Conservation (phyloP, 2,888 invertebrate species). For the Volucella inflata region DNA sequence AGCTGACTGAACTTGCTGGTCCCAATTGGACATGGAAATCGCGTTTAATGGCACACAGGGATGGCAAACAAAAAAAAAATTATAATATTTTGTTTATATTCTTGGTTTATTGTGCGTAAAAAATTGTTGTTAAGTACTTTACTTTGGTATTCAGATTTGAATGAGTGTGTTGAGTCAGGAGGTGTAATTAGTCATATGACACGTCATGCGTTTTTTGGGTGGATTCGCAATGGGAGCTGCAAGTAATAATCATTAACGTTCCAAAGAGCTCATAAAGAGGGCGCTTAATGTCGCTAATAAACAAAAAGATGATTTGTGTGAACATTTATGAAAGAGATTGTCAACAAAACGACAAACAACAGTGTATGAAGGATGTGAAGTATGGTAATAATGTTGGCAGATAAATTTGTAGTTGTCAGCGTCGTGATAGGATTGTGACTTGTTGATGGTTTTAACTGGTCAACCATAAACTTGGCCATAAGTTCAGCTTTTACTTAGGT, state of each 20-base stretch:
- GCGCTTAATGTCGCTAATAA: constrained; percentile 54
- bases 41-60: constrained; percentile 14
- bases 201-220: constrained; percentile 43
- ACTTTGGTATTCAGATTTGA: constrained; percentile 52
- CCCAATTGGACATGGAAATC: constrained; percentile 41
- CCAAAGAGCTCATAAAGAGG: constrained; percentile 24
- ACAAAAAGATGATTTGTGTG: constrained; percentile 44
- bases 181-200: constrained; percentile 55
- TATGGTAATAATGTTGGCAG: constrained; percentile 20
- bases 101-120: constrained; percentile 54
- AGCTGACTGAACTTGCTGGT: not conserved
- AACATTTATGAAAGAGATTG: constrained; percentile 42
- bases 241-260: constrained; percentile 40
- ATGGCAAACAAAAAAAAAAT: constrained; percentile 13
- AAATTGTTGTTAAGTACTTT: constrained; percentile 27
- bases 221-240: constrained; percentile 15
- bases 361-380: constrained; percentile 11
- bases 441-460: constrained; percentile 11
- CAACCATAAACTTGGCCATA: constrained; percentile 4
- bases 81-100: constrained; percentile 42
- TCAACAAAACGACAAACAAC: not conserved
- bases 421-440: constrained; percentile 1
- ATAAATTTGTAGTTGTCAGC: constrained; percentile 27
- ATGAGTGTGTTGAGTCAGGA: constrained; percentile 25
- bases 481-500: constrained; percentile 12